Conservation (phyloP, 2,113 vertebrate species). For the Brienomyrus brachyistius region DNA sequence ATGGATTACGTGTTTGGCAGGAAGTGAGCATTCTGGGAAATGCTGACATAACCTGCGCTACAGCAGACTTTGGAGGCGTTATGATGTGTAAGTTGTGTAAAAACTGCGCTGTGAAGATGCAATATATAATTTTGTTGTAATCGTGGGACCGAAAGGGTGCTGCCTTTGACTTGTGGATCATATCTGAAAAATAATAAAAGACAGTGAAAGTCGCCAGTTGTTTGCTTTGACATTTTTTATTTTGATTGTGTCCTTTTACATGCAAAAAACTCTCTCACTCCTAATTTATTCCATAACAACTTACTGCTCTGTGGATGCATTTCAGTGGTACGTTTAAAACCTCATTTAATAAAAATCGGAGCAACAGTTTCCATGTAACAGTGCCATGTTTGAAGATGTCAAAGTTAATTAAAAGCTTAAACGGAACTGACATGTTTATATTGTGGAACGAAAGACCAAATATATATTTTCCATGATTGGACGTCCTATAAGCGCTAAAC, state of each 20-base stretch:
- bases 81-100: neutral
- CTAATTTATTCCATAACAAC: neutral
- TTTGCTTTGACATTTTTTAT: neutral
- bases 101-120: conserved; percentile 1
- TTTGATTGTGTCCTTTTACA: neutral
- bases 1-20: neutral
- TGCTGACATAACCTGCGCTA: neutral
- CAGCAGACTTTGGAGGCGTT: neutral
- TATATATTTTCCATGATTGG: conserved; percentile 16
- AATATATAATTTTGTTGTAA: neutral
- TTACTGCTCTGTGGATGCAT: neutral
- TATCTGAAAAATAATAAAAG: conserved; percentile 1
- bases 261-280: neutral
- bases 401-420: neutral
- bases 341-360: neutral
- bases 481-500: neutral
- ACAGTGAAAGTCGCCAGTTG: neutral
- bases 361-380: neutral
- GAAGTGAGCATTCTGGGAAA: neutral
- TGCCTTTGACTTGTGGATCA: neutral
- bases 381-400: neutral
- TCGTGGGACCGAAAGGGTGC: neutral
- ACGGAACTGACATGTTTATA: conserved; percentile 1
- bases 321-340: neutral
- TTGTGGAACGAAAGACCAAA: neutral